phyloP scores from a whole-genome alignment of 2,797 vertebrate species.

The Cichlasoma orientale region DNA sequence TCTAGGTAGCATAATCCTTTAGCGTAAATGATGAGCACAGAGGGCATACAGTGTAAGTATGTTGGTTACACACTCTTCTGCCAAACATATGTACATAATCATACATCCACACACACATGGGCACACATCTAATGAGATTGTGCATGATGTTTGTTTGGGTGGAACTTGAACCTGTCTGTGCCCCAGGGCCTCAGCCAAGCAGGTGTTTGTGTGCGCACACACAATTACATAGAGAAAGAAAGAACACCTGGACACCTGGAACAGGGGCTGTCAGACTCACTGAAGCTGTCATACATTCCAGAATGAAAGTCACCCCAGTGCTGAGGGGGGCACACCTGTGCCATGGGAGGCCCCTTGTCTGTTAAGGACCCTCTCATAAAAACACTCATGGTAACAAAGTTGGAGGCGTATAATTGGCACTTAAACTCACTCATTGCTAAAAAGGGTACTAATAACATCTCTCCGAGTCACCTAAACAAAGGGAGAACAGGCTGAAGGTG shows the following conservation, averaged over 20 bases:
- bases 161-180: conserved; percentile 77
- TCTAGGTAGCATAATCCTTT: conserved; percentile 70
- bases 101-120: conserved; percentile 16
- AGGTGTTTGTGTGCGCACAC: conserved; percentile 63
- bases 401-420: conserved; percentile 70
- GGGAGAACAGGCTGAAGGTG: conserved; percentile 32
- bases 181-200: conserved; percentile 68
- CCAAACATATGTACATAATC: conserved; percentile 33
- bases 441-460: conserved; percentile 58
- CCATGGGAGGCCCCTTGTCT: conserved; percentile 61
- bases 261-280: conserved; percentile 54
- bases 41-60: conserved; percentile 54
- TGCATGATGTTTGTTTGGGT: conserved; percentile 74
- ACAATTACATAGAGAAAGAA: conserved; percentile 36
- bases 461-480: conserved; percentile 55
- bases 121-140: conserved; percentile 50
- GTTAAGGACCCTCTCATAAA: conserved; percentile 61
- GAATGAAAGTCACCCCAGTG: conserved; percentile 71
- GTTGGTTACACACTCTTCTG: conserved; percentile 49
- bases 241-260: conserved; percentile 73
- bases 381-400: conserved; percentile 62
- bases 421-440: conserved; percentile 54
- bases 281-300: conserved; percentile 74
- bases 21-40: conserved; percentile 61
- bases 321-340: conserved; percentile 78